Percentiles rank a stretch among this genome's conserved stretches.
phyloP scores from a whole-genome alignment of 2,113 vertebrate genomes.

The Pseudopodoces humilis region DNA sequence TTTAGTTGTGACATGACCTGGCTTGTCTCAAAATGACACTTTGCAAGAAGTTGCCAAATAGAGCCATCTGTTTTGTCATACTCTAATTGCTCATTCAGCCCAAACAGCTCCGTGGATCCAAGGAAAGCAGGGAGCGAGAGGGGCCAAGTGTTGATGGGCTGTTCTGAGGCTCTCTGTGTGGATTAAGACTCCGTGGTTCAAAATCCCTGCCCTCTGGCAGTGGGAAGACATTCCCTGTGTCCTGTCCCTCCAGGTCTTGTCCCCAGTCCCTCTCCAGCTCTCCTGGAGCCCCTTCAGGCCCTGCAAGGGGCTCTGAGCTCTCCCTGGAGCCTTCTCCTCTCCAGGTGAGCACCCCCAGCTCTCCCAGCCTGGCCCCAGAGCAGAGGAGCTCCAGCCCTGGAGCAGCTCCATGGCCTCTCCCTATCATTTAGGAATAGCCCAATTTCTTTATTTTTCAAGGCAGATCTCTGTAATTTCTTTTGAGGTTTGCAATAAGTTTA shows the following conservation, averaged over 20 bases:
- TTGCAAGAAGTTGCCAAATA: background rate
- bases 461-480: background rate
- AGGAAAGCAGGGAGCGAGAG: background rate
- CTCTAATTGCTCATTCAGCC: slow-evolving; percentile 8
- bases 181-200: background rate
- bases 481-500: background rate
- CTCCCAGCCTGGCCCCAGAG: background rate
- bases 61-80: slow-evolving; percentile 7
- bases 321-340: background rate
- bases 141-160: background rate
- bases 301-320: background rate
- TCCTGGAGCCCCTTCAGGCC: background rate
- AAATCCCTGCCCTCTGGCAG: background rate
- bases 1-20: background rate
- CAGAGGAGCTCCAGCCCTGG: background rate
- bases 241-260: background rate
- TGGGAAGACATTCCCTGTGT: background rate
- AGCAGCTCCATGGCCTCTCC: fast-evolving
- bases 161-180: background rate
- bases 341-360: background rate
- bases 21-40: slow-evolving; percentile 1
- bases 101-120: background rate
- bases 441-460: background rate
- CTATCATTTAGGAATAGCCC: background rate
- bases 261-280: background rate